Conservation (phyloP, 2,888 invertebrate species). For the Zaprionus lineosus region DNA sequence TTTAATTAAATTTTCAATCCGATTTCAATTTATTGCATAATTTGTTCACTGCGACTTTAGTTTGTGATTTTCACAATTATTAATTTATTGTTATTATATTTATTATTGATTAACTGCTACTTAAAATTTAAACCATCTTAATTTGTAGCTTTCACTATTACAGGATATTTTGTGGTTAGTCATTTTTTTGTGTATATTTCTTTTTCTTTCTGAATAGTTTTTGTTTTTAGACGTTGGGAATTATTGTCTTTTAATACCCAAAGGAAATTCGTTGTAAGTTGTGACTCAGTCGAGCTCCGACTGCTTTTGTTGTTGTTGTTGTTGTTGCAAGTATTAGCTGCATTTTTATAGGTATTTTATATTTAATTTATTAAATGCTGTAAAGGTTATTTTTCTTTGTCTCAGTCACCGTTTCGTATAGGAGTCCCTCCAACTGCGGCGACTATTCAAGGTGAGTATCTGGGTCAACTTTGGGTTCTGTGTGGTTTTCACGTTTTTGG, state of each 20-base stretch:
- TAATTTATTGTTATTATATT: no score
- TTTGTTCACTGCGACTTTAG: no score
- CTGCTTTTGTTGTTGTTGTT: slow-evolving; percentile 3
- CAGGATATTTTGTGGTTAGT: neutral
- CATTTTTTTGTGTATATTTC: neutral
- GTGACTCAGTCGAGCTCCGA: slow-evolving; percentile 52
- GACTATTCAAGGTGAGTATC: slow-evolving; percentile 60
- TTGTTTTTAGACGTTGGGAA: neutral
- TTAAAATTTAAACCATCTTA: no score
- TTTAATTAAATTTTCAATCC: no score
- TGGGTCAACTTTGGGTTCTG: slow-evolving; percentile 60
- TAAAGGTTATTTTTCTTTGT: slow-evolving; percentile 50
- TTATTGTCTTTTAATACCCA: slow-evolving; percentile 3
- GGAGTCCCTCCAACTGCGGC: slow-evolving; percentile 18
- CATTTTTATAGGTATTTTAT: slow-evolving; percentile 36
- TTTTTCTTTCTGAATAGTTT: neutral
- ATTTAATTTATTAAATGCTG: slow-evolving; percentile 54
- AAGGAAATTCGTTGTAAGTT: slow-evolving; percentile 56
- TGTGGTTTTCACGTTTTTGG: slow-evolving; percentile 30
- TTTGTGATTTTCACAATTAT: no score
- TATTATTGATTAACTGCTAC: no score
- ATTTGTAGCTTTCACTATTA: no score
- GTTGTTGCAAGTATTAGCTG: slow-evolving; percentile 25
- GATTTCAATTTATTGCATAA: no score
- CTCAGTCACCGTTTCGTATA: slow-evolving; percentile 14